Evolutionary conservation across 2,888 invertebrate genomes (phyloP).

Genomic region (Rhagonycha fulva): DNA sequence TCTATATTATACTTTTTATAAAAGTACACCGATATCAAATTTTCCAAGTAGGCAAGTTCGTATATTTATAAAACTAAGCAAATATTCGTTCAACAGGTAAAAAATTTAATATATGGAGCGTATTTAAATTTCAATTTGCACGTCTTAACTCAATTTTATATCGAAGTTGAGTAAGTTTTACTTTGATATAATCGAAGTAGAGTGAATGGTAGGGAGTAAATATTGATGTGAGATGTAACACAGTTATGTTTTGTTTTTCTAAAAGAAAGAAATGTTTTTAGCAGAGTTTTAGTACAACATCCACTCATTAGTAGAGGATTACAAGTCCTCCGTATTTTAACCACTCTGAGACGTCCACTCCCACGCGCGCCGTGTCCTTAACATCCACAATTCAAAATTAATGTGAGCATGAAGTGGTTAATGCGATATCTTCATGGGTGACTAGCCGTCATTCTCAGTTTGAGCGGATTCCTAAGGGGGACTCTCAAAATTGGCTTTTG

Average conservation of each 20-base stretch:
- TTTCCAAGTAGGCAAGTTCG: background rate
- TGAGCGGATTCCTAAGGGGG: too few relatives aligned
- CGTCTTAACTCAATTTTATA: background rate
- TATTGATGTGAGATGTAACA: background rate
- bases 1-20: background rate
- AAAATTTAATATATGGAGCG: background rate
- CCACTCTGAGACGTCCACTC: too few relatives aligned
- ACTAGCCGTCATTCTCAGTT: too few relatives aligned
- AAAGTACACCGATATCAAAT: background rate
- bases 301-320: too few relatives aligned
- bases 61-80: background rate
- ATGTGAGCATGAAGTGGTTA: too few relatives aligned
- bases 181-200: background rate
- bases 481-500: background rate
- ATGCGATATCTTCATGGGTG: too few relatives aligned
- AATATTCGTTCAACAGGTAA: slow-evolving; percentile 1
- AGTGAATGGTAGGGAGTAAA: background rate
- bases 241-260: background rate
- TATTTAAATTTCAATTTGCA: background rate
- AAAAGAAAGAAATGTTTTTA: too few relatives aligned
- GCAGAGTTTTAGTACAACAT: too few relatives aligned
- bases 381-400: too few relatives aligned
- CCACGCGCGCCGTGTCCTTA: too few relatives aligned
- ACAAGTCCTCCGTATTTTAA: too few relatives aligned
- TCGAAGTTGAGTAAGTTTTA: too few relatives aligned